A percentile compares a stretch with the other conserved stretches of the same genome.
phyloP scores from a whole-genome alignment of 2,888 invertebrate species.

The Aphodius granarius region DNA sequence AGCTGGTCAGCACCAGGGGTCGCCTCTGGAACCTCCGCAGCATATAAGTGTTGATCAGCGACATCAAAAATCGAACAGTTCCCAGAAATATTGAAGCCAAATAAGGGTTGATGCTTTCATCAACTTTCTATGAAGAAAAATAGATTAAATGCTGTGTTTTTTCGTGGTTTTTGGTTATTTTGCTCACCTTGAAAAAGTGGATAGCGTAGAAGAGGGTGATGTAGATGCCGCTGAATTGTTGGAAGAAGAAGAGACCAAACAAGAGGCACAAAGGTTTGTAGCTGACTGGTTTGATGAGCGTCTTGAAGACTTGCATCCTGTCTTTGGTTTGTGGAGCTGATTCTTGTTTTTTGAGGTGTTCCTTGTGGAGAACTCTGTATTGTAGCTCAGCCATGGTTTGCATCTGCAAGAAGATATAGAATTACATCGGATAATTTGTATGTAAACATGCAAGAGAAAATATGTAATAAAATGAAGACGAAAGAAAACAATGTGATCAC shows the following conservation, averaged over 20 bases:
- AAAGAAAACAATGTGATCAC: no score
- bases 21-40: conserved; percentile 58
- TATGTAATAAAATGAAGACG: no score
- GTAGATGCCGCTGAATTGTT: conserved; percentile 65
- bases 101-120: conserved; percentile 57
- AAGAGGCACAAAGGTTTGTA: conserved; percentile 62
- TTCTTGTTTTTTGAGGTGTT: conserved; percentile 55
- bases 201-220: conserved; percentile 65
- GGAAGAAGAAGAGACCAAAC: conserved; percentile 60
- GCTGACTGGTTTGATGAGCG: conserved; percentile 59
- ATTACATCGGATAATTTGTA: no score
- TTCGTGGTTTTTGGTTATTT: conserved; percentile 12
- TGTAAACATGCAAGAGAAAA: no score
- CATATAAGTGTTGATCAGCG: conserved; percentile 60
- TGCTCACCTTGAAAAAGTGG: conserved; percentile 60
- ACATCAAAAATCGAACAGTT: conserved; percentile 59
- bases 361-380: conserved; percentile 56
- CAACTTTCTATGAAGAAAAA: conserved; percentile 54
- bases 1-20: conserved; percentile 57
- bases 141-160: conserved; percentile 24
- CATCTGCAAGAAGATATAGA: conserved; percentile 41
- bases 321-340: conserved; percentile 43
- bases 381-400: conserved; percentile 58
- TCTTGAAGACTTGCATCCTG: conserved; percentile 44
- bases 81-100: conserved; percentile 62